Evolutionary conservation across 2,113 vertebrate genomes (phyloP).

Genomic region (Pandion haliaetus): DNA sequence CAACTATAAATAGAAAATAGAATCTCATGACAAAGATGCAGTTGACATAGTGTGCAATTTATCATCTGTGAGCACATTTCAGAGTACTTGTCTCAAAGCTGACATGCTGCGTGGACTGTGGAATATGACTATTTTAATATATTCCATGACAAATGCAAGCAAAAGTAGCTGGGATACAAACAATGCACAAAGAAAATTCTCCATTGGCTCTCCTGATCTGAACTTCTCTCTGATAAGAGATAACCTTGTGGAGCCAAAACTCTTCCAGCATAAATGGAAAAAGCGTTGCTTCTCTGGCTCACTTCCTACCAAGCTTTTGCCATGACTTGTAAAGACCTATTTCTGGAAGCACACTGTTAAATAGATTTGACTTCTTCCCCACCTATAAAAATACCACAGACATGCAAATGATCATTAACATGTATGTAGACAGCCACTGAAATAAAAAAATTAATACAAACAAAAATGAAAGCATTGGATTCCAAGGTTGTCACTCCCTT

Average conservation of each 20-base stretch:
- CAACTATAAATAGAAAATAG: conserved; percentile 66
- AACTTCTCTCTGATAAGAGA: conserved; percentile 20
- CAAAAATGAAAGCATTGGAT: background rate
- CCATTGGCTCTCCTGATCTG: background rate
- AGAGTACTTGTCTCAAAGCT: conserved; percentile 51
- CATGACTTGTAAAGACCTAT: conserved; percentile 34
- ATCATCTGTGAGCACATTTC: conserved; percentile 58
- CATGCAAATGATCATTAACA: conserved; percentile 37
- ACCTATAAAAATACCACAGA: conserved; percentile 42
- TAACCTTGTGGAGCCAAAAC: conserved; percentile 5
- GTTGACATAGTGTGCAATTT: conserved; percentile 61
- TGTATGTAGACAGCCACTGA: background rate
- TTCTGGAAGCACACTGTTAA: conserved; percentile 33
- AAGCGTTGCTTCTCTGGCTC: background rate
- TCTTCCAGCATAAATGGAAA: background rate
- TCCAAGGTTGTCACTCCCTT: conserved; percentile 62
- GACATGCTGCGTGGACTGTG: conserved; percentile 38
- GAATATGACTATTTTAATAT: conserved; percentile 20
- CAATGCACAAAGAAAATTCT: conserved; percentile 25
- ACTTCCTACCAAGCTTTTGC: conserved; percentile 21
- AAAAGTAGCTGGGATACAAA: conserved; percentile 24
- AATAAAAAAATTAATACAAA: background rate
- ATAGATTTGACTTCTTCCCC: conserved; percentile 25
- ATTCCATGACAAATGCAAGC: conserved; percentile 43
- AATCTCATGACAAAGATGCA: conserved; percentile 59